These are phyloP conservation scores for Naso thynnoides DNA, from an alignment of 2,797 vertebrate species.

Conservation along the genomic window DNA sequence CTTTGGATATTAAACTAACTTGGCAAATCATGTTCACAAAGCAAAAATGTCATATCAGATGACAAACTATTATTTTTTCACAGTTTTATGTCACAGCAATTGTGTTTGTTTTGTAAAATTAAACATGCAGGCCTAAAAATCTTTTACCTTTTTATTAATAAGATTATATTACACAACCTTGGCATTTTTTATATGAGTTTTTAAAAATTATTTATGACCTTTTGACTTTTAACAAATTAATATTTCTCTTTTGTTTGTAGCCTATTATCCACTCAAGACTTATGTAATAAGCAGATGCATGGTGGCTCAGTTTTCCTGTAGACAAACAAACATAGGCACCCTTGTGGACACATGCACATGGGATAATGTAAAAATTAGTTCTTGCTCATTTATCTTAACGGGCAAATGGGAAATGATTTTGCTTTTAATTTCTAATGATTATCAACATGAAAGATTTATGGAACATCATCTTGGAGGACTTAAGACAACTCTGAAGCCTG, in stretches of 20 bases:
- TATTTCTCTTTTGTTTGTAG: background rate
- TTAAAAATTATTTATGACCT: background rate
- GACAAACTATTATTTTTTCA: background rate
- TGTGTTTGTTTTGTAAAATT: background rate
- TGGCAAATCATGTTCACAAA: background rate
- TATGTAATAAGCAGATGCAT: constrained; percentile 3
- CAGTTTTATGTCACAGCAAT: background rate
- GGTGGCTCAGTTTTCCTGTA: background rate
- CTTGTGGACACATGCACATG: constrained; percentile 1
- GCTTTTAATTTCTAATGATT: constrained; percentile 61
- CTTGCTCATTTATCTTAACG: constrained; percentile 33
- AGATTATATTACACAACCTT: background rate
- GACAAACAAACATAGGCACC: constrained; percentile 9
- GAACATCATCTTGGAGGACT: constrained; percentile 47
- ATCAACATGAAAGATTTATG: constrained; percentile 63
- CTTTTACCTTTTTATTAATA: background rate
- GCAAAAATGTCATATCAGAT: background rate
- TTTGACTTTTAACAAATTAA: background rate
- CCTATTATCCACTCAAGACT: background rate
- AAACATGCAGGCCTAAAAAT: background rate
- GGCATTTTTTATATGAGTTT: background rate
- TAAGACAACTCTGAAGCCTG: constrained; percentile 47
- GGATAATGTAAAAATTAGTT: constrained; percentile 28
- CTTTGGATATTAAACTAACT: too few relatives aligned
- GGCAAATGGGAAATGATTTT: constrained; percentile 53